Evolutionary conservation across 2,113 vertebrate genomes (phyloP).

Genomic region (Menidia beryllina): DNA sequence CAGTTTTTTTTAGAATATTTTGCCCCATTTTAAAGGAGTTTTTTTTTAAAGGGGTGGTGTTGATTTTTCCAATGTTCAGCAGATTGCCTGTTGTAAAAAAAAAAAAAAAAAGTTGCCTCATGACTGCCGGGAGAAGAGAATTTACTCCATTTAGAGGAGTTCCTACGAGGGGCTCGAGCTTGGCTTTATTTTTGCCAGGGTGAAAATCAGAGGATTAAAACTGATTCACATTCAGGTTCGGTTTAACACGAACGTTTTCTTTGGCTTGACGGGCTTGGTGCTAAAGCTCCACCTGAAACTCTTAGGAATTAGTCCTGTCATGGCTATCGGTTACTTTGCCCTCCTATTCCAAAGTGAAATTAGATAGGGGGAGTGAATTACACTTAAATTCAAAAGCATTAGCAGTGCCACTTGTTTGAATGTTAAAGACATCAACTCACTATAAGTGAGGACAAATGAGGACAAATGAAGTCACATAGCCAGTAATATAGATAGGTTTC

Average conservation of each 20-base stretch:
- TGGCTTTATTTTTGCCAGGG: slow-evolving; percentile 29
- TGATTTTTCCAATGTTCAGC: too few species aligned
- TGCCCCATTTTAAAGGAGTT: too few species aligned
- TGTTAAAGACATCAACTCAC: neutral
- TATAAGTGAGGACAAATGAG: neutral
- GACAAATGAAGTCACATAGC: neutral
- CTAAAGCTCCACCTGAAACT: neutral
- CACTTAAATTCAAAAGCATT: slow-evolving; percentile 21
- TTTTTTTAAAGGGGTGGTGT: too few species aligned
- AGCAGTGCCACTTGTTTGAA: slow-evolving; percentile 1
- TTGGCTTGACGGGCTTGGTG: slow-evolving; percentile 7
- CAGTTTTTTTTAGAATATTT: too few species aligned
- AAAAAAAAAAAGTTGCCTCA: too few species aligned
- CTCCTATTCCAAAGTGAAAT: slow-evolving; percentile 31
- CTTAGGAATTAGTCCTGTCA: slow-evolving; percentile 17
- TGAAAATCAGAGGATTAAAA: slow-evolving; percentile 17
- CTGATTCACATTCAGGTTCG: slow-evolving; percentile 17
- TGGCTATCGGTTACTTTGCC: slow-evolving; percentile 27
- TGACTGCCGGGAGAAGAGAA: too few species aligned
- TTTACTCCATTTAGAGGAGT: neutral
- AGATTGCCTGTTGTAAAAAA: too few species aligned
- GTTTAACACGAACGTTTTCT: slow-evolving; percentile 42
- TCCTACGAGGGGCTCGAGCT: neutral
- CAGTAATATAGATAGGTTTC: neutral
- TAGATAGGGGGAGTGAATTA: slow-evolving; percentile 16